These are phyloP conservation scores for Oreochromis spilurus DNA, from an alignment of 2,113 vertebrate species.

Conservation along the genomic window DNA sequence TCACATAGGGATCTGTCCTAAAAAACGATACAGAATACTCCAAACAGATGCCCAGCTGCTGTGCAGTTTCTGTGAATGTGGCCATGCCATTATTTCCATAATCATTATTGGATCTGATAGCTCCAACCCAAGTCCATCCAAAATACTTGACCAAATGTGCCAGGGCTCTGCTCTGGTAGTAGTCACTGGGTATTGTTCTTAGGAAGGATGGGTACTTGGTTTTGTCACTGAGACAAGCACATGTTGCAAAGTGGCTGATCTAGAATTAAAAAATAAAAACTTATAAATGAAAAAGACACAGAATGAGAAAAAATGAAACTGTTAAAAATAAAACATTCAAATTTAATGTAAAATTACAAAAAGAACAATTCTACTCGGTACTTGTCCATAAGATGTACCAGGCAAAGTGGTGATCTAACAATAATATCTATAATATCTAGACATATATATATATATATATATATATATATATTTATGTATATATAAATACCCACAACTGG, in stretches of 20 bases:
- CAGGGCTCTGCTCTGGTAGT: constrained; percentile 25
- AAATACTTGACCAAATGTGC: constrained; percentile 64
- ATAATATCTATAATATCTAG: no score
- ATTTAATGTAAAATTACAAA: background rate
- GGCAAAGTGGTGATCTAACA: constrained; percentile 10
- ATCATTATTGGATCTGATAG: accelerated
- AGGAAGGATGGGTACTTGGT: no score
- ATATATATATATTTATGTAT: no score
- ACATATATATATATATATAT: no score
- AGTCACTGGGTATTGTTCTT: no score
- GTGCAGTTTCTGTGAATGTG: no score
- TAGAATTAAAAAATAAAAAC: accelerated
- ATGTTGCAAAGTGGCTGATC: no score
- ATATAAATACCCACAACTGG: constrained; percentile 53
- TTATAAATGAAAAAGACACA: background rate
- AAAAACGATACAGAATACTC: no score
- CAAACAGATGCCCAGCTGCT: no score
- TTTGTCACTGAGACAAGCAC: no score
- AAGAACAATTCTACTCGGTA: background rate
- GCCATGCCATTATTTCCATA: no score
- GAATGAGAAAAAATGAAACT: background rate
- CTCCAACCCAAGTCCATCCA: constrained; percentile 65
- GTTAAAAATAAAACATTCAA: accelerated
- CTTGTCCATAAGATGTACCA: background rate
- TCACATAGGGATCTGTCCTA: accelerated